Base-by-base conservation (phyloP, 2,797 vertebrate genomes). In the Cyclura pinguis region DNA sequence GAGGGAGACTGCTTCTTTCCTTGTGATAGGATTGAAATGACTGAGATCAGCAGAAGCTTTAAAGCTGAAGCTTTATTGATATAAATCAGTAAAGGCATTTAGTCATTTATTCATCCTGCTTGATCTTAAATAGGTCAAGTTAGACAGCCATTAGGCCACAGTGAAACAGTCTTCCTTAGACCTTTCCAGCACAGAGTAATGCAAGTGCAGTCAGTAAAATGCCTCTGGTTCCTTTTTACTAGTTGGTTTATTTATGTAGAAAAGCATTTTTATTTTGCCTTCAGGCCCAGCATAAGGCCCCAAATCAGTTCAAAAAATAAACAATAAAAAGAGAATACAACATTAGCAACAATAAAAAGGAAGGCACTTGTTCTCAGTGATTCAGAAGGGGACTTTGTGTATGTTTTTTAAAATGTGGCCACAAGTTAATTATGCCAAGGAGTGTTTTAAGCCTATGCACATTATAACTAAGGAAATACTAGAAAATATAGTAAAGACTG, bases 161-260 rank as follows among this genome's bases (percentile, higher is more conserved):
- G 13, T 35, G 57, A 77, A 84, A 78, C 27, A 29, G 13, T 20
- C 57, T 57, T n/a, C 18, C 20, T 76, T 83, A 32, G 47, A n/a
- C 55, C 32, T 78, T 78, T 24, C 42, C 72, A 78, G 38, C 13
- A n/a, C 69, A 27, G 47, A 78, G 4, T 67, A 87, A 42, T 64
- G 24, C 50, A 57, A 83, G 22, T 27, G 16, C 42, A 87, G 12
- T 38, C 42, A 64, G 1, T 84, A 67, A 38, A 90, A 42, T 18
- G 73, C 32, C 59, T 83, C 14, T 62, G 16, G 80, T 42, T 82
- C 29, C 42, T 76, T 74, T 83, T 14, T 20, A 38, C 59, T 59
- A 57, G n/a, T 86, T 57, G 24, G 29, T 81, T 20, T 59, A 32
- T 86, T 86, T 59, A 86, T 77, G 76, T 86, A 29, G 57, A 74